Percentiles rank a stretch among this genome's conserved stretches.
These are phyloP conservation scores for Cryptus armator DNA, from an alignment of 2,888 invertebrate genomes.

Conservation along the genomic window DNA sequence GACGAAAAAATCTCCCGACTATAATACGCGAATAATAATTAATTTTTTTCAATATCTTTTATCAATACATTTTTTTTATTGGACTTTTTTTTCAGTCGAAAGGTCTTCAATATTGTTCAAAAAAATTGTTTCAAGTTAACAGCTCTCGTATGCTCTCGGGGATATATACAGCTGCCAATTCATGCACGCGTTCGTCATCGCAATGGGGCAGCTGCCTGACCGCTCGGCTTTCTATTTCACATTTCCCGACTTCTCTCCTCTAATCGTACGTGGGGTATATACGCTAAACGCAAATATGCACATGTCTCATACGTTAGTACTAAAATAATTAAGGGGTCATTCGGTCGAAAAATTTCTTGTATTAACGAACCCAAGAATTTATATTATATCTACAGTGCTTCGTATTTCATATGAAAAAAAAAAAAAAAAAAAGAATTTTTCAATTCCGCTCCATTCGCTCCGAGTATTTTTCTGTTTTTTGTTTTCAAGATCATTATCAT, in stretches of 20 bases:
- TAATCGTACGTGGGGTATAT: slow-evolving; percentile 55
- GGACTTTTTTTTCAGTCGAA: too few species aligned
- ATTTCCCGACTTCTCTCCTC: slow-evolving; percentile 56
- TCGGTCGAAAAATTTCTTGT: slow-evolving; percentile 19
- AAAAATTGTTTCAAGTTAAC: too few species aligned
- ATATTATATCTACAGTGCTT: not conserved
- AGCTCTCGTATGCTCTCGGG: slow-evolving; percentile 1
- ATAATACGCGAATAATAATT: not conserved
- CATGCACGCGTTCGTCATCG: slow-evolving; percentile 65
- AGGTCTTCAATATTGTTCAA: too few species aligned
- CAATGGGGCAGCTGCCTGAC: slow-evolving; percentile 61
- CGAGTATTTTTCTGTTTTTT: not conserved
- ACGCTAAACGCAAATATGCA: not conserved
- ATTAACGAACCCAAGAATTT: not conserved
- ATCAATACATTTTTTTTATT: too few species aligned
- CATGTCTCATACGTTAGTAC: not conserved
- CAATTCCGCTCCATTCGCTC: not conserved
- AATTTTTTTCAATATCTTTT: not conserved
- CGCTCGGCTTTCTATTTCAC: slow-evolving; percentile 65
- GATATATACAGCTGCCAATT: slow-evolving; percentile 52
- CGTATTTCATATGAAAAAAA: not conserved
- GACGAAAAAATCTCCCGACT: not conserved
- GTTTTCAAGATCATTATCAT: slow-evolving; percentile 47
- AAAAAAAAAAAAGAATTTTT: slow-evolving; percentile 6
- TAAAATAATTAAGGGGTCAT: slow-evolving; percentile 2